A percentile compares a stretch with the other conserved stretches of the same genome.
phyloP scores from a whole-genome alignment of 2,797 vertebrate species.

The Pipistrellus pygmaeus region DNA sequence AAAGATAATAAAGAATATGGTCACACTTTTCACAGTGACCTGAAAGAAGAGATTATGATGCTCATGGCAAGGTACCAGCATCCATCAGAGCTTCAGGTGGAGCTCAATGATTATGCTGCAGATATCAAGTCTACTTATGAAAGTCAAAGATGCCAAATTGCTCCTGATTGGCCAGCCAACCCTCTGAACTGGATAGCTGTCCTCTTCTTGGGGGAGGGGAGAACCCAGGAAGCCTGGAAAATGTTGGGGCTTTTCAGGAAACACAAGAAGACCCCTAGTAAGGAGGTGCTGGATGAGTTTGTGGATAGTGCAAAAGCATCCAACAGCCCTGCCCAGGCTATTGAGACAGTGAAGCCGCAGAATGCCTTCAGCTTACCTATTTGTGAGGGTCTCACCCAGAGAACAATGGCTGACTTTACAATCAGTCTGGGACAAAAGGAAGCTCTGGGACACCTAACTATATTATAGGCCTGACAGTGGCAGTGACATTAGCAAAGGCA shows the following conservation, averaged over 20 bases:
- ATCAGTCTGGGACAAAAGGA: conserved; percentile 91
- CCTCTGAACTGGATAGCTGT: conserved; percentile 85
- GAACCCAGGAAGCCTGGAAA: conserved; percentile 90
- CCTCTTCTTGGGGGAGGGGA: conserved; percentile 90
- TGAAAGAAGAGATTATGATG: conserved; percentile 91
- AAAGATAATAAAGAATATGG: conserved; percentile 92
- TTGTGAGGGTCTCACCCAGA: conserved; percentile 86
- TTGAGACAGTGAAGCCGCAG: conserved; percentile 92
- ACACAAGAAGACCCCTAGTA: conserved; percentile 91
- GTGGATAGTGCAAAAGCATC: conserved; percentile 86
- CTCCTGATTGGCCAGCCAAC: conserved; percentile 85
- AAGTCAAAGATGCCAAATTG: background rate
- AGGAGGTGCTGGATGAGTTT: conserved; percentile 89
- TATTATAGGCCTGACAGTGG: conserved; percentile 60
- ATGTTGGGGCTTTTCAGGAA: conserved; percentile 91
- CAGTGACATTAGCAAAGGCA: background rate
- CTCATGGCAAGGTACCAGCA: conserved; percentile 95
- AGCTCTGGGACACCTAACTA: conserved; percentile 83
- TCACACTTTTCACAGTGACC: conserved; percentile 83
- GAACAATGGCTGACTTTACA: conserved; percentile 87
- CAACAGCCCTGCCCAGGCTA: conserved; percentile 84
- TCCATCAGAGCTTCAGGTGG: conserved; percentile 91
- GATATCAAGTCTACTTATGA: conserved; percentile 88
- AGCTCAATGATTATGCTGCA: conserved; percentile 92
- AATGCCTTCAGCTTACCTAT: conserved; percentile 88